A percentile compares a stretch with the other conserved stretches of the same genome.
Conservation (phyloP, 2,797 vertebrate species). For the Rhinichthys osculus region DNA sequence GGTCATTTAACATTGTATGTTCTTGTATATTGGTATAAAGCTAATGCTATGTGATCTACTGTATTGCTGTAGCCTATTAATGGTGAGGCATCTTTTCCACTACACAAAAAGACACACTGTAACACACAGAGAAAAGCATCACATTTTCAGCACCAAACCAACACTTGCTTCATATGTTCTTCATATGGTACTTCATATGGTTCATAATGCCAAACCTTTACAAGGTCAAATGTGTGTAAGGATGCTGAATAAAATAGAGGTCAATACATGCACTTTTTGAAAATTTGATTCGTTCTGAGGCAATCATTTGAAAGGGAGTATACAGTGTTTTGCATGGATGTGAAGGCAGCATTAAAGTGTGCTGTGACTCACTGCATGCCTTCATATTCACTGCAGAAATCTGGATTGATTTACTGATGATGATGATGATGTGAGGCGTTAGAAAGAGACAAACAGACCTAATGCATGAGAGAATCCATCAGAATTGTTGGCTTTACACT, state of each 20-base stretch:
- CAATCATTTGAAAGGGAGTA: not conserved
- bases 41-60: conserved; percentile 8
- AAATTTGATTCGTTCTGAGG: not conserved
- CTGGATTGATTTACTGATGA: conserved; percentile 40
- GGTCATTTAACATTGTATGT: conserved; percentile 8
- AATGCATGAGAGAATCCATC: not conserved
- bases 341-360: not conserved
- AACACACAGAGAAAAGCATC: not conserved
- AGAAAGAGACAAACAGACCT: conserved; percentile 11
- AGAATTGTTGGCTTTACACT: not conserved
- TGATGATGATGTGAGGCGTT: not conserved
- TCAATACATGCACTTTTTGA: not conserved
- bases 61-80: not conserved
- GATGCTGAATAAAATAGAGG: not conserved
- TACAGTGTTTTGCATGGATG: not conserved
- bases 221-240: conserved; percentile 33
- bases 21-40: not conserved
- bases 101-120: not conserved
- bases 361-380: conserved; percentile 50
- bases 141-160: not conserved
- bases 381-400: conserved; percentile 40
- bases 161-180: not conserved
- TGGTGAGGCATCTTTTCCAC: conserved; percentile 7
- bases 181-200: not conserved
- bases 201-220: not conserved